Evolutionary conservation across 2,113 vertebrate species (phyloP).

Genomic region (Phalacrocorax aristotelis): DNA sequence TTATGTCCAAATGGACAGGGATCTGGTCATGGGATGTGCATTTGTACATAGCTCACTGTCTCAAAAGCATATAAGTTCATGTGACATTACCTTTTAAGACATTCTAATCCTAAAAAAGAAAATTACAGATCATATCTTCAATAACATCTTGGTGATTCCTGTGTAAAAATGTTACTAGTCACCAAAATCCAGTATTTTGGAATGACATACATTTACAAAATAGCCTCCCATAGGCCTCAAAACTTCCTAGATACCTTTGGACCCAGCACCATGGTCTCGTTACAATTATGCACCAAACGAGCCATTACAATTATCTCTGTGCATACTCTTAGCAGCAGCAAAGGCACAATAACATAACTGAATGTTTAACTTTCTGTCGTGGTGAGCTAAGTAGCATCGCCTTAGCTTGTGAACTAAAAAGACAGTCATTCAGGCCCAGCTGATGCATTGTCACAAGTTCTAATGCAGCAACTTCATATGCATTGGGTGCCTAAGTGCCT

Average conservation of each 20-base stretch:
- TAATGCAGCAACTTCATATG: neutral
- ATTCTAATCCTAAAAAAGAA: neutral
- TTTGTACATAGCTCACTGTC: neutral
- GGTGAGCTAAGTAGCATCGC: neutral
- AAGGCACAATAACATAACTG: neutral
- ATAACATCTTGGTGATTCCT: neutral
- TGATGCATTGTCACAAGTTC: neutral
- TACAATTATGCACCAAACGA: neutral
- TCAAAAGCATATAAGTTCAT: neutral
- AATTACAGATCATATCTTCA: neutral
- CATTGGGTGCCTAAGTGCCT: neutral
- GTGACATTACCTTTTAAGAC: neutral
- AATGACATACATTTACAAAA: neutral
- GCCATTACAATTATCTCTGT: neutral
- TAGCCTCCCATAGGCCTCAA: neutral
- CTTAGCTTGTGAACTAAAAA: neutral
- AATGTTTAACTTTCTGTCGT: neutral
- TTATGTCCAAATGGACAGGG: neutral
- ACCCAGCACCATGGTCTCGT: neutral
- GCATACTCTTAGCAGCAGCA: neutral
- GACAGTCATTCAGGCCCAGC: neutral
- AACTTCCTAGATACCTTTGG: neutral
- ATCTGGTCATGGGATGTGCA: neutral
- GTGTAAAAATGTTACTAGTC: neutral
- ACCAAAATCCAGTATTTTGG: neutral